Percentiles rank a stretch among this genome's conserved stretches.
These are phyloP conservation scores for Medauroidea extradentata DNA, from an alignment of 1,140 invertebrate species.

Conservation along the genomic window DNA sequence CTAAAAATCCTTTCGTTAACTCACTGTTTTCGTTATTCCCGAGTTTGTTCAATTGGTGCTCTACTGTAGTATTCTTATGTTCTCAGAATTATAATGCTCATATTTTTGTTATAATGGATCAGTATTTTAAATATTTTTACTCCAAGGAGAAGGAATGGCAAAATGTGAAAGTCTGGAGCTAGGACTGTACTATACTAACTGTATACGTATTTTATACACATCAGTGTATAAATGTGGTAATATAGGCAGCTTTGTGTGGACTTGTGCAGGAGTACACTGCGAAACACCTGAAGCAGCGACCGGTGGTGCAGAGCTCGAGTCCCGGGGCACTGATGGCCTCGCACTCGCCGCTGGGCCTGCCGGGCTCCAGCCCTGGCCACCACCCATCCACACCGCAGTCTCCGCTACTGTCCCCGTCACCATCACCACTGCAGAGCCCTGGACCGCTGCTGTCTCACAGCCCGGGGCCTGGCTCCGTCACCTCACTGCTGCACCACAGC, in stretches of 20 bases:
- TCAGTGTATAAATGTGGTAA: too few relatives aligned
- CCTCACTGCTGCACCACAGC: slow-evolving; percentile 48
- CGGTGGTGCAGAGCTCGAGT: slow-evolving; percentile 31
- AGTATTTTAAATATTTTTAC: too few relatives aligned
- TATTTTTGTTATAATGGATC: too few relatives aligned
- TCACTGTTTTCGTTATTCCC: too few relatives aligned
- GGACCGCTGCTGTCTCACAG: slow-evolving; percentile 52
- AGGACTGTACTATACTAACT: too few relatives aligned
- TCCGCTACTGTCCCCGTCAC: slow-evolving; percentile 56
- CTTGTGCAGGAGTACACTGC: slow-evolving; percentile 3
- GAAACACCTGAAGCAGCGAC: slow-evolving; percentile 16
- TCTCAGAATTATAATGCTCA: too few relatives aligned
- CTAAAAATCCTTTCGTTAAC: too few relatives aligned
- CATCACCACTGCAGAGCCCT: slow-evolving; percentile 56
- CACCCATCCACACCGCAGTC: slow-evolving; percentile 50
- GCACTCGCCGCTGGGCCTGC: slow-evolving; percentile 22
- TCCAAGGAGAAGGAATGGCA: neutral
- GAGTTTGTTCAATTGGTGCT: too few relatives aligned
- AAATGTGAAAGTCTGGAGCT: too few relatives aligned
- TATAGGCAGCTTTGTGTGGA: too few relatives aligned
- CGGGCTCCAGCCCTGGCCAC: slow-evolving; percentile 40
- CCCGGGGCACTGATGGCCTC: slow-evolving; percentile 25
- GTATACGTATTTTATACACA: too few relatives aligned
- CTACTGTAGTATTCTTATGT: too few relatives aligned
- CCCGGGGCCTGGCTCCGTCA: slow-evolving; percentile 50